Percentiles rank a stretch among this genome's conserved stretches.
phyloP scores from a whole-genome alignment of 2,888 invertebrate species.

The Carterocephalus palaemon region DNA sequence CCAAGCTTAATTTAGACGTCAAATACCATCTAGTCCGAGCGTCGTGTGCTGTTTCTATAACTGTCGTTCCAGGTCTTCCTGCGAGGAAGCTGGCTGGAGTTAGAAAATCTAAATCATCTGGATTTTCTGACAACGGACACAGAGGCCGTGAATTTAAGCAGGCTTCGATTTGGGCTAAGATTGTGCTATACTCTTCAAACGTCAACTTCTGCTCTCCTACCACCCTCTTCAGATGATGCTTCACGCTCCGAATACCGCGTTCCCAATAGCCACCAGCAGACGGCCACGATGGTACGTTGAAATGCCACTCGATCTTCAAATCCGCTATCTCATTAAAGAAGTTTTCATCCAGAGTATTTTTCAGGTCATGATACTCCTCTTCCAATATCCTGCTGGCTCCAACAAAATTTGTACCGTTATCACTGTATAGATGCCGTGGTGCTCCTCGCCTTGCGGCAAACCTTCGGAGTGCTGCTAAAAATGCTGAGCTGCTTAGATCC shows the following conservation, averaged over 20 bases:
- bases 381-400: conserved; percentile 31
- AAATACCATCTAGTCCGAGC: conserved; percentile 24
- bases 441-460: conserved; percentile 34
- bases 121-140: too few relatives aligned
- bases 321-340: conserved; percentile 31
- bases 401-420: conserved; percentile 35
- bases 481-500: conserved; percentile 33
- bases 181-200: neutral
- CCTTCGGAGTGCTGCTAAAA: conserved; percentile 34
- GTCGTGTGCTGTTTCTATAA: conserved; percentile 21
- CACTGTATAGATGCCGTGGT: conserved; percentile 34
- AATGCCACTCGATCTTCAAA: too few relatives aligned
- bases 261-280: conserved; percentile 34
- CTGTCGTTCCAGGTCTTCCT: conserved; percentile 10
- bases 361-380: conserved; percentile 19
- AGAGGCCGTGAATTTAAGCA: too few relatives aligned
- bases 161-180: too few relatives aligned
- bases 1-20: conserved; percentile 12
- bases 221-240: too few relatives aligned
- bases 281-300: conserved; percentile 30
- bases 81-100: conserved; percentile 25
- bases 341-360: conserved; percentile 1
- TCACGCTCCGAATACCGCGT: conserved; percentile 31
- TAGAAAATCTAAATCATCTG: too few relatives aligned
- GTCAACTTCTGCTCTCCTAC: too few relatives aligned